Evolutionary conservation across 1,140 invertebrate species (phyloP), one percentile per base, ranked within the genome.

Genomic region (Papilio machaon): DNA sequence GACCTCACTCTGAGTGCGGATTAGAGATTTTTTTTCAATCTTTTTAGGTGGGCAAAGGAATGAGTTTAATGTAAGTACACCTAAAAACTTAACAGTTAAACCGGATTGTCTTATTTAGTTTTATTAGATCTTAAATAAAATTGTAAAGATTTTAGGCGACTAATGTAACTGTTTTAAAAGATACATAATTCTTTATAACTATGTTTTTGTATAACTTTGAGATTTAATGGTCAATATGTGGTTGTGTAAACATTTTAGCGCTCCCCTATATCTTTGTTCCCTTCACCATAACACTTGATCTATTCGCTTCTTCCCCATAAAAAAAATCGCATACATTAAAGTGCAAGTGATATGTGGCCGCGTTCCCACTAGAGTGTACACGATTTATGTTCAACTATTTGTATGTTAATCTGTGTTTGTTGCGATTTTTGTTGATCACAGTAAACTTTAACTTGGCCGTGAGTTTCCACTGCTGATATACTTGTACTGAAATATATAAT

Each of bases 261-360:
- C 76, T 81, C 54, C 47, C 47, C 70, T 1, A 60, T 15, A 11
- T 46, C 15, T 78, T 46, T 13, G 30, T 15, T 35, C 52, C 35
- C 47, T 52, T 30, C 46, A 49, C 49, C 15, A 58, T 67, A 80
- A 67, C 70, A 67, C 81, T 82, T 87, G 84, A 85, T 83, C 73
- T 85, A 86, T 86, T 83, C 83, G 78, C 58, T 47, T 54, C 73
- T 79, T 85, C 19, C 35, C 80, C 46, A 76, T 83, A 87, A 87
- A 85, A 87, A 85, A 85, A 85, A 87, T 85, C 73, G 86, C 77
- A 75, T 82, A 47, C 82, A 84, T 87, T 87, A 78, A 84, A 81
- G 46, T 78, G 82, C 82, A 83, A 82, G 81, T 82, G 81, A 79
- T 84, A 82, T 80, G 82, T 81, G 81, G 47, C 47, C 47, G 49